Percentiles rank a stretch among this genome's conserved stretches.
phyloP scores from a whole-genome alignment of 2,888 invertebrate genomes.

The Cheilosia scutellata region DNA sequence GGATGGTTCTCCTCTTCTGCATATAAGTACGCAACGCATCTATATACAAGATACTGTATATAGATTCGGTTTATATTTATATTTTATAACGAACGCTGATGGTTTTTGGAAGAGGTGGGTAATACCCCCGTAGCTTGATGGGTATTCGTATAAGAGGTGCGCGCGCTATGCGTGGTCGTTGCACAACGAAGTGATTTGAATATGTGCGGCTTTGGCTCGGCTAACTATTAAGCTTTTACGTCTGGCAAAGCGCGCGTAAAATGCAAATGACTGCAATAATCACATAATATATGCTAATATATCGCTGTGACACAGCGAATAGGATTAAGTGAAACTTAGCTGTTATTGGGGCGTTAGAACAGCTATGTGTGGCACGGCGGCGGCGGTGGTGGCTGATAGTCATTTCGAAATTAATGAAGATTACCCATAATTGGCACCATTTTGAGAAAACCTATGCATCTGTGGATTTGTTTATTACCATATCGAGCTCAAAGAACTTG shows the following conservation, averaged over 20 bases:
- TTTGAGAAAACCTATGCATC: conserved; percentile 1
- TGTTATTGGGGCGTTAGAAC: conserved; percentile 47
- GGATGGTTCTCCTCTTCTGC: conserved; percentile 30
- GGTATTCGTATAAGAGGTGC: conserved; percentile 1
- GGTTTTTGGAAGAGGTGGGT: conserved; percentile 31
- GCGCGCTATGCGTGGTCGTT: conserved; percentile 48
- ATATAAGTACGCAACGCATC: conserved; percentile 24
- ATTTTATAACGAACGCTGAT: conserved; percentile 15
- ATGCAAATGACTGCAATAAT: conserved; percentile 59
- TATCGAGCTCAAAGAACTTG: not conserved
- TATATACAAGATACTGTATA: not conserved
- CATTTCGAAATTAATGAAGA: conserved; percentile 13
- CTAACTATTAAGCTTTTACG: conserved; percentile 28
- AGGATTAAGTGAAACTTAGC: conserved; percentile 56
- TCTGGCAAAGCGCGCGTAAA: conserved; percentile 23
- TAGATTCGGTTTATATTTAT: conserved; percentile 21
- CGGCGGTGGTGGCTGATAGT: conserved; percentile 4
- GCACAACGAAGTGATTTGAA: conserved; percentile 36
- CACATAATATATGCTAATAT: conserved; percentile 54
- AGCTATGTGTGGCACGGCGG: not conserved
- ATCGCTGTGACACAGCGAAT: conserved; percentile 40
- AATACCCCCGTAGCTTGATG: conserved; percentile 1
- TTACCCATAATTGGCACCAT: conserved; percentile 14
- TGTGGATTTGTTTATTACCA: not conserved
- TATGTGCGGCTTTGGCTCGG: conserved; percentile 14